Base-by-base conservation (phyloP, 2,113 vertebrate genomes). In the Laticauda colubrina region DNA sequence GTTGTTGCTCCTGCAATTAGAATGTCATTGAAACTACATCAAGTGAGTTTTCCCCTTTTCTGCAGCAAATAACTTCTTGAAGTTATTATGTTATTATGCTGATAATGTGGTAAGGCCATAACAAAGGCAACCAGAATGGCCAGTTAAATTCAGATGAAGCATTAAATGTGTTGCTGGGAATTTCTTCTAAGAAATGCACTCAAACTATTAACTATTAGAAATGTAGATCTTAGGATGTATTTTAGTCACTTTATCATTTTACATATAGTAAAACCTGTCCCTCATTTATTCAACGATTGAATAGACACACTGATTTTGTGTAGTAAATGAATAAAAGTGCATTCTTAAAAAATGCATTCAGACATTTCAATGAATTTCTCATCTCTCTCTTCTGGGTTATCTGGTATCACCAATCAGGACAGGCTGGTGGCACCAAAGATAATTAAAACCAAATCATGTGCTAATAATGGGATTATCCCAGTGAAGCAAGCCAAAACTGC, bases 21-120 rank as follows among this genome's bases (percentile, higher is more conserved):
- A 95, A 99, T 99, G 99, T 99, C 99, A 91, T 97, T 99, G 95
- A 99, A 99, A 94, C 98, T 99, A 45, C 99, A 99, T 94, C 99
- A 99, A 98, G 99, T 99, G 96, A 87, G 54, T 69, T 2, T 93
- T 88, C 14, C 75, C 55, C 51, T 56, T 94, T 92, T 92, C 34
- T 39, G 4, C 21, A 53, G 26, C 10, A 61, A 53, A 20, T 61
- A 51, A 61, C 5, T 29, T 89, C 8, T 1, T 20, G 53, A 29
- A 86, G 34, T 93, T 39, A 61, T 86, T 3, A 34, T 26, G 23
- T 43, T 34, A 24, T 81, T 87, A 85, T 43, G n/a, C 29, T 53
- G 23, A 64, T 5, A 12, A 21, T 86, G 43, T 51, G 20, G n/a
- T 54, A 59, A 21, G 3, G 51, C 51, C 54, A 15, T 56, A 48